Percentiles rank a stretch among this genome's conserved stretches.
These are phyloP conservation scores for Cheirogaleus major DNA, from an alignment of 2,797 vertebrate species.

Conservation along the genomic window DNA sequence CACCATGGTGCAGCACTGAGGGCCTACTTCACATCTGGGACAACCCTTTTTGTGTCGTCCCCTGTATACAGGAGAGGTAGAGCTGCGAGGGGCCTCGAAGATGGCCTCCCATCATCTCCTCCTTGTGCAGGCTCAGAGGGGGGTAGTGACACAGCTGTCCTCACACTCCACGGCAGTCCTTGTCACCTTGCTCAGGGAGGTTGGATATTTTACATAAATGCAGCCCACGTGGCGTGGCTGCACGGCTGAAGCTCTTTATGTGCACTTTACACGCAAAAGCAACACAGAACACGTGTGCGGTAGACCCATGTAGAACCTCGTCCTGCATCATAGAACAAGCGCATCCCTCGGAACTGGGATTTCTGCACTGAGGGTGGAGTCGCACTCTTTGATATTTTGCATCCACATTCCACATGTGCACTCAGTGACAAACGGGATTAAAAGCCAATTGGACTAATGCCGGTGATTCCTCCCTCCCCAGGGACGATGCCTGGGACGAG, in stretches of 20 bases:
- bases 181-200: neutral
- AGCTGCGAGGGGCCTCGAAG: neutral
- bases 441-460: neutral
- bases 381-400: neutral
- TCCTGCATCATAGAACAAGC: accelerated
- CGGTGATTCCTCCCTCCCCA: neutral
- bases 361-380: neutral
- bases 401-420: neutral
- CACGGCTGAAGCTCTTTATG: accelerated
- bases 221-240: neutral
- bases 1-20: too few relatives aligned
- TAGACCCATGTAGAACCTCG: neutral
- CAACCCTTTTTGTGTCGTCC: neutral
- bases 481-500: accelerated
- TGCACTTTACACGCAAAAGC: too few relatives aligned
- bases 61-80: neutral
- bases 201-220: neutral
- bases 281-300: neutral
- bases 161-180: too few relatives aligned
- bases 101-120: neutral
- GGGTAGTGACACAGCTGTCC: neutral
- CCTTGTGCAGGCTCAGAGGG: neutral
- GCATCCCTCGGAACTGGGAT: neutral
- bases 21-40: neutral
- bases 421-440: neutral